Base-by-base conservation (phyloP, 35 echinoderm and acorn worm genomes). In the Eucidaris tribuloides region DNA sequence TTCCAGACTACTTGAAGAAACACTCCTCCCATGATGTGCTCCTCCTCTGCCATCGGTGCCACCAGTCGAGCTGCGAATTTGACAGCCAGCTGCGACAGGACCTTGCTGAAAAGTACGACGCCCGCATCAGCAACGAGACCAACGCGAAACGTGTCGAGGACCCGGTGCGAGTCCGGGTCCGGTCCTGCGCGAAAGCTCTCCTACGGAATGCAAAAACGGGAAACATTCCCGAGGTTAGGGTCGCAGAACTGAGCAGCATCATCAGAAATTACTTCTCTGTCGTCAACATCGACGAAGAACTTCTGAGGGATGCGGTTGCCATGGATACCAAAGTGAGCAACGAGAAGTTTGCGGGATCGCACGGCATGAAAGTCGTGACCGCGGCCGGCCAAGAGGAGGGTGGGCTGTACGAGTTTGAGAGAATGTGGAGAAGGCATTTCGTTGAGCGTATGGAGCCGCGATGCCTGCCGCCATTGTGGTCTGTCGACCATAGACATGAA, bases 1-100 rank as follows among this genome's bases (percentile, higher is more conserved):
- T 98, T 80, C 95, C 95, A 79, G 83, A 89, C n/a, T 64, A 78
- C 56, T 46, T 93, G 25, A 93, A 93, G 68, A 81, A 86, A 58
- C 90, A 98, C 71, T 89, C 95, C 20, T 98, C 95, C 1, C 95
- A 98, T 79, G 95, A 98, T 72, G 86, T 98, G 32, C 81, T 98
- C n/a, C 82, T 98, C 1, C 68, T 98, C 1, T 98, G 95, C 56
- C 70, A 93, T 1, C 31, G 42, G 32, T 98, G 95, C 41, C 95
- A 98, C 52, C 90, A 93, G 38, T 42, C 44, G 7, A 98, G 86
- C 49, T 86, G 85, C 43, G 64, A 5, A 46, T 87, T 79, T 61
- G 95, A 98, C 79, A 89, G 66, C 23, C 22, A 45, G 7, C 36
- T 90, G 27, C 76, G 95, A 46, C 64, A 87, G 7, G 38, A 72